phyloP scores from a whole-genome alignment of 2,888 invertebrate genomes.

The Nemurella pictetii region DNA sequence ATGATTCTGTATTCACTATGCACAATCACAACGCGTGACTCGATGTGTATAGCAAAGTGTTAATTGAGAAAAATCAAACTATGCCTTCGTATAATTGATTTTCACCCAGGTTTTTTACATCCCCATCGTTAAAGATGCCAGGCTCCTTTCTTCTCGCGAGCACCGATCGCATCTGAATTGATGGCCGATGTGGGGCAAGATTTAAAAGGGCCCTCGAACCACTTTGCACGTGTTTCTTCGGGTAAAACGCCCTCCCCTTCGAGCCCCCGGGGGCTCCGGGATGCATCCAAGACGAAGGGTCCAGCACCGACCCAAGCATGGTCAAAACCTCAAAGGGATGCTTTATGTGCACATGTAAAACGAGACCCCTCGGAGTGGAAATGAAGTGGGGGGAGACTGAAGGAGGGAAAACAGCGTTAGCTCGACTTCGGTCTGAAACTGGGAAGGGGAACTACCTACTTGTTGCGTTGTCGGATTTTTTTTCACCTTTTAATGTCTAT shows the following conservation, averaged over 20 bases:
- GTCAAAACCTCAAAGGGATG: not conserved
- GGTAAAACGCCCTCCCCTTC: not conserved
- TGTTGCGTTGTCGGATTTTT: not conserved
- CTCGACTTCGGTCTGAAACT: not conserved
- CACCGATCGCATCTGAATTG: too few species aligned
- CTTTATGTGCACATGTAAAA: not conserved
- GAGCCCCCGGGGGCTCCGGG: not conserved
- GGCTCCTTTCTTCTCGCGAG: too few species aligned
- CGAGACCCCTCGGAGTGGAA: not conserved
- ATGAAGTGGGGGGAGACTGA: not conserved
- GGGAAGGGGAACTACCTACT: not conserved
- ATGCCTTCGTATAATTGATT: too few species aligned
- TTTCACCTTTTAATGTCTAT: not conserved
- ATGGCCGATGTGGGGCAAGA: not conserved
- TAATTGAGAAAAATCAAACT: too few species aligned
- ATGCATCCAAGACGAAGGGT: not conserved
- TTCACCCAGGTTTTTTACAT: too few species aligned
- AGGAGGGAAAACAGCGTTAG: not conserved
- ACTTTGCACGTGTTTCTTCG: not conserved
- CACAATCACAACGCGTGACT: too few species aligned
- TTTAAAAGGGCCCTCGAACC: not conserved
- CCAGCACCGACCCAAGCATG: not conserved
- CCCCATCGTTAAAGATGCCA: too few species aligned
- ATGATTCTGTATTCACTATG: too few species aligned
- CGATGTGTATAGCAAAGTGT: too few species aligned